Conservation (phyloP, 2,113 vertebrate genomes). For the Reinhardtius hippoglossoides region DNA sequence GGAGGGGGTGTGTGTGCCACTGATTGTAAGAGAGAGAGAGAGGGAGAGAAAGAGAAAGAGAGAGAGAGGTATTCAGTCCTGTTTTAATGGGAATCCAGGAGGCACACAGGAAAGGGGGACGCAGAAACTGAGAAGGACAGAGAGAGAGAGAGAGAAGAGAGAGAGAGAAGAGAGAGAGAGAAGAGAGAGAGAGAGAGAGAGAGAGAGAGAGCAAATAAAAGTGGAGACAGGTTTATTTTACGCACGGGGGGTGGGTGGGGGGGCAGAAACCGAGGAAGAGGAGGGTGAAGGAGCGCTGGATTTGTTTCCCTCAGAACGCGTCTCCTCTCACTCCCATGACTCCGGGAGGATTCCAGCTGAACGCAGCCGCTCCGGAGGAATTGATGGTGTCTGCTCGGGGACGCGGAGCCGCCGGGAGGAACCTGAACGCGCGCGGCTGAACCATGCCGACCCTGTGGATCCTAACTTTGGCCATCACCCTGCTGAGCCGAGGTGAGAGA, state of each 20-base stretch:
- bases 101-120: slow-evolving; percentile 53
- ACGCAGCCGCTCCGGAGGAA: slow-evolving; percentile 61
- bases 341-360: slow-evolving; percentile 64
- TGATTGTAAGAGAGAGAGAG: slow-evolving; percentile 40
- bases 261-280: not conserved
- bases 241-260: slow-evolving; percentile 37
- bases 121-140: slow-evolving; percentile 27
- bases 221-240: slow-evolving; percentile 60
- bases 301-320: slow-evolving; percentile 28
- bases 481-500: slow-evolving; percentile 80
- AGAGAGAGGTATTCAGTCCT: slow-evolving; percentile 55
- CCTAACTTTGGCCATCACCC: slow-evolving; percentile 83
- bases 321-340: slow-evolving; percentile 59
- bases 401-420: slow-evolving; percentile 67
- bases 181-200: slow-evolving; percentile 3
- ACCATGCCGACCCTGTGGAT: slow-evolving; percentile 83
- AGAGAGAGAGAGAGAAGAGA: not conserved
- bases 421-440: slow-evolving; percentile 76
- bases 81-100: slow-evolving; percentile 64
- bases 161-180: not conserved
- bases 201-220: slow-evolving; percentile 16
- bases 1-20: slow-evolving; percentile 42
- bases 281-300: slow-evolving; percentile 25
- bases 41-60: slow-evolving; percentile 23
- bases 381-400: slow-evolving; percentile 73